A percentile compares a stretch with the other conserved stretches of the same genome.
These are phyloP conservation scores for Dendronephthya gigantea DNA, from an alignment of 64 coral and sea anemone species.

Conservation along the genomic window DNA sequence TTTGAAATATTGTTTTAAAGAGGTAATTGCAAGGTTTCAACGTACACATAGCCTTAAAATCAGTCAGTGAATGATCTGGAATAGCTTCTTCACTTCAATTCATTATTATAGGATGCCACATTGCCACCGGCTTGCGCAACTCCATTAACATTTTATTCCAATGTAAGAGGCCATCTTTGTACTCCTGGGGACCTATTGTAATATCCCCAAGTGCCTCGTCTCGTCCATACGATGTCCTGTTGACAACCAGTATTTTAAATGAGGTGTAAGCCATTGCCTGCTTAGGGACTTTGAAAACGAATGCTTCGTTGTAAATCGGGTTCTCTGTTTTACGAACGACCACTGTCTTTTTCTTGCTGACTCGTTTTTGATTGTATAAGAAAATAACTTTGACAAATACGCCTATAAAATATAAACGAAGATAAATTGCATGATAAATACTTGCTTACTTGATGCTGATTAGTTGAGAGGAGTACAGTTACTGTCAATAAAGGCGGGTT, in stretches of 20 bases:
- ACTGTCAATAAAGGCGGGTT: background rate
- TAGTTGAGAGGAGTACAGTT: too few relatives aligned
- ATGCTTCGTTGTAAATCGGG: conserved; percentile 95
- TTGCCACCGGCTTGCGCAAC: conserved; percentile 71
- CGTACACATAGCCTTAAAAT: background rate
- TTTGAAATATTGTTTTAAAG: too few relatives aligned
- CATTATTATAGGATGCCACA: conserved; percentile 90
- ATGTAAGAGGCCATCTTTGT: conserved; percentile 75
- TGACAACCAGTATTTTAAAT: conserved; percentile 65
- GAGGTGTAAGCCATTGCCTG: conserved; percentile 59
- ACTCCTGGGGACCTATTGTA: conserved; percentile 61
- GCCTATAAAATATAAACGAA: conserved; percentile 21
- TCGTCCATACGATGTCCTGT: conserved; percentile 75
- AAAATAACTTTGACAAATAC: conserved; percentile 75
- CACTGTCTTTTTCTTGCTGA: conserved; percentile 76
- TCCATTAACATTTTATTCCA: conserved; percentile 90
- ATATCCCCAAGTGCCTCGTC: conserved; percentile 82
- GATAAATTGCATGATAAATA: background rate
- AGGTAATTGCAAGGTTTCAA: background rate
- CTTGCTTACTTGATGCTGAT: background rate
- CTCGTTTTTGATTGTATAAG: conserved; percentile 60
- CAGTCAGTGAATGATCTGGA: too few relatives aligned
- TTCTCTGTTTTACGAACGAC: conserved; percentile 73
- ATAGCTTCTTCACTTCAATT: too few relatives aligned
- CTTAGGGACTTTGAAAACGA: conserved; percentile 91